phyloP scores from a whole-genome alignment of 2,113 vertebrate genomes.

The Panthera uncia region DNA sequence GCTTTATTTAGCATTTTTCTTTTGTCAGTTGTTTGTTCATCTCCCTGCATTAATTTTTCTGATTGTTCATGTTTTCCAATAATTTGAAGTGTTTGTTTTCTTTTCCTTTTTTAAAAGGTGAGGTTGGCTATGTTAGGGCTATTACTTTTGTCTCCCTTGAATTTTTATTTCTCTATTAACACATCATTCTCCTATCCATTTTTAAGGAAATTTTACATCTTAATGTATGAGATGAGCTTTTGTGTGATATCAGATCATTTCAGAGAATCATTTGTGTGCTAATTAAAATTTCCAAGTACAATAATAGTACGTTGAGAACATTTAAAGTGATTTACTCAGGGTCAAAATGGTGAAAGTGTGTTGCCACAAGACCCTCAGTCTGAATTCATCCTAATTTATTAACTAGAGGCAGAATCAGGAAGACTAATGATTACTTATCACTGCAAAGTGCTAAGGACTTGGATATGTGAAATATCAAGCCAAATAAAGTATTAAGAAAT shows the following conservation, averaged over 20 bases:
- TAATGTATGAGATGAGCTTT: slow-evolving; percentile 6
- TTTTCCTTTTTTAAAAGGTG: background rate
- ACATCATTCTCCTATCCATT: background rate
- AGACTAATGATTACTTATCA: slow-evolving; percentile 7
- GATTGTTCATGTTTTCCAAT: background rate
- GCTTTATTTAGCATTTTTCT: slow-evolving; percentile 38
- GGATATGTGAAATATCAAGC: slow-evolving; percentile 26
- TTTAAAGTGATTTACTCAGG: background rate
- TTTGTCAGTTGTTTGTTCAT: background rate
- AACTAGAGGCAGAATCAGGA: background rate
- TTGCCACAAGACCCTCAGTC: background rate
- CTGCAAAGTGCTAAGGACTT: background rate
- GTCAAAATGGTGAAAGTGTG: background rate
- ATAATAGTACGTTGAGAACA: background rate
- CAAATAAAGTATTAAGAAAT: background rate
- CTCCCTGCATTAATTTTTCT: slow-evolving; percentile 26
- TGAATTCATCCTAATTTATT: slow-evolving; percentile 42
- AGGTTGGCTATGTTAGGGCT: background rate
- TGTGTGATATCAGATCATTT: slow-evolving; percentile 30
- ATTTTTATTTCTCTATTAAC: slow-evolving; percentile 38
- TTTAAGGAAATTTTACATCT: slow-evolving; percentile 36
- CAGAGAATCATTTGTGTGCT: slow-evolving; percentile 14
- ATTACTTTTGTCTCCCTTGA: slow-evolving; percentile 37
- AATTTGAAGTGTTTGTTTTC: background rate
- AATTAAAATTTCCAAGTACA: slow-evolving; percentile 20